Evolutionary conservation across 2,888 invertebrate genomes (phyloP).

Genomic region (Caenorhabditis macrosperma): DNA sequence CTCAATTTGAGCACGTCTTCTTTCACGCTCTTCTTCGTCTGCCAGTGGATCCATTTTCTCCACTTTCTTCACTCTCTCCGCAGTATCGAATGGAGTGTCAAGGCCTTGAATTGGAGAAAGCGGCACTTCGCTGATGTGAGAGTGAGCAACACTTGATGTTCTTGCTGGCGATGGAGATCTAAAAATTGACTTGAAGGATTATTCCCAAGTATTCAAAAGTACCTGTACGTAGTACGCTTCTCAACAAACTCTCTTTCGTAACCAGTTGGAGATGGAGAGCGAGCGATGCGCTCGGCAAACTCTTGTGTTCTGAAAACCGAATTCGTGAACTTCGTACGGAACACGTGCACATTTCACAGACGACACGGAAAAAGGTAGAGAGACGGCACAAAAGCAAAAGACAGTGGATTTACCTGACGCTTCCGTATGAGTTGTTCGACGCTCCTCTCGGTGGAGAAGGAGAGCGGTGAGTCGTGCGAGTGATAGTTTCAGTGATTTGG

Average conservation of each 20-base stretch:
- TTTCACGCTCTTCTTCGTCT: conserved; percentile 67
- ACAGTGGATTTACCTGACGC: conserved; percentile 46
- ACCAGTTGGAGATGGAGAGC: conserved; percentile 58
- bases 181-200: not conserved
- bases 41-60: conserved; percentile 69
- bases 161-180: conserved; percentile 66
- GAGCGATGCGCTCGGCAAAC: conserved; percentile 64
- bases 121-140: conserved; percentile 57
- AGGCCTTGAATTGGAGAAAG: conserved; percentile 47
- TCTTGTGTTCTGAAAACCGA: conserved; percentile 65
- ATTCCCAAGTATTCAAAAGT: not conserved
- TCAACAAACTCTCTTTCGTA: conserved; percentile 50
- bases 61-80: conserved; percentile 59
- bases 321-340: too few species aligned
- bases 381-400: not conserved
- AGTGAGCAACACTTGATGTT: conserved; percentile 53
- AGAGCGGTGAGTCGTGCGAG: conserved; percentile 56
- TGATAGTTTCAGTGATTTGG: conserved; percentile 58
- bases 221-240: conserved; percentile 48
- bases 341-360: too few species aligned
- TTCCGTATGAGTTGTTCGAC: conserved; percentile 47
- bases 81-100: conserved; percentile 58
- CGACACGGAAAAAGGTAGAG: too few species aligned
- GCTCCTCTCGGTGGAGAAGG: conserved; percentile 52
- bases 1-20: conserved; percentile 35